Base-by-base conservation (phyloP, 2,888 invertebrate species). In the Euphydryas editha region DNA sequence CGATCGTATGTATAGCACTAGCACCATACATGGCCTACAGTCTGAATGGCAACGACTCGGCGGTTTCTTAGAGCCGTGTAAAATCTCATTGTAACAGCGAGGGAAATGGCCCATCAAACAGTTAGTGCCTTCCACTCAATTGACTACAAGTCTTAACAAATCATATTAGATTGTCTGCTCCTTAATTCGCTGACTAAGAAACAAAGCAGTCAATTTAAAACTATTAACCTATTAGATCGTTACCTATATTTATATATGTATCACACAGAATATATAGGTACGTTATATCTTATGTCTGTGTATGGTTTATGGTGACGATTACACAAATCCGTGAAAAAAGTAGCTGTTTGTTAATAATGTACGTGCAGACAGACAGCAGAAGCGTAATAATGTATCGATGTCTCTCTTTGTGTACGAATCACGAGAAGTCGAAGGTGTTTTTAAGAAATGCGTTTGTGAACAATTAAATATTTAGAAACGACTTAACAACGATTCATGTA, bases 71-170 rank as follows among this genome's bases (percentile, higher is more conserved):
- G 54, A 30, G 30, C 17, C 54, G 54, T 36, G 36, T 30, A 36
- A 36, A 51, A 54, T 54, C 54, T 20, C 57, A 39, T 57, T 57
- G 42, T 57, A 21, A n/a, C 30, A 51, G n/a, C 66, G 67, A 64
- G 73, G 76, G 73, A 73, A 81, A 75, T 74, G 72, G 71, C 72
- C 70, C 75, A 75, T 73, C 75, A 71, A 69, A 67, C 71, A 73
- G 70, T 74, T 74, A 69, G 62, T 68, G 65, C 63, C 65, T 64
- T 62, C 62, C 36, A 36, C 49, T 57, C 51, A 54, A 66, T 61
- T 49, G 61, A 49, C 51, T 58, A 20, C 46, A 49, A 51, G 36
- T 66, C 61, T 62, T 61, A 51, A 58, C 51, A 37, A 57, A 51
- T 57, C 39, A 24, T 51, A 49, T 37, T 60, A n/a, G 49, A 46